These are phyloP conservation scores for Caenorhabditis latens DNA, from an alignment of 1,140 invertebrate genomes.

Conservation along the genomic window DNA sequence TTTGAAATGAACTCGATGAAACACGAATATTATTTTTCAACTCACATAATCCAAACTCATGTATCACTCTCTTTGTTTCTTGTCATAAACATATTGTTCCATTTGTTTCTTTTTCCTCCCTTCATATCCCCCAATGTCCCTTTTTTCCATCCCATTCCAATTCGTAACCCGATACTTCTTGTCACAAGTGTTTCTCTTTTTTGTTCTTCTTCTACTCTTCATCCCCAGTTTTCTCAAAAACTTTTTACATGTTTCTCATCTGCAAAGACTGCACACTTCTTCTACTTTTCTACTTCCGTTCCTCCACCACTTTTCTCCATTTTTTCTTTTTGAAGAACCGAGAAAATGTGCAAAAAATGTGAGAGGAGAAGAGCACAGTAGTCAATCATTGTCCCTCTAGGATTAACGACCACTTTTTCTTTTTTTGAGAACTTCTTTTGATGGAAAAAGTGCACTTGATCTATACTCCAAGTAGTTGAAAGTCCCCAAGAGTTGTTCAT, in stretches of 20 bases:
- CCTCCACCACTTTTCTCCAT: constrained; percentile 46
- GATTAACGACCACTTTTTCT: constrained; percentile 51
- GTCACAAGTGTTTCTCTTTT: constrained; percentile 51
- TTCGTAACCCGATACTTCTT: constrained; percentile 52
- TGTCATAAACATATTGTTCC: constrained; percentile 40
- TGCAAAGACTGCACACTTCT: neutral
- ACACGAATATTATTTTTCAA: neutral
- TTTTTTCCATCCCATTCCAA: constrained; percentile 25
- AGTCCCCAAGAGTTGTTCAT: neutral
- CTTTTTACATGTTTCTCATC: constrained; percentile 28
- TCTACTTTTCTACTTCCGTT: constrained; percentile 18
- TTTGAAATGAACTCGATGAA: neutral
- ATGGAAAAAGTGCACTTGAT: constrained; percentile 39
- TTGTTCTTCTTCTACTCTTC: neutral
- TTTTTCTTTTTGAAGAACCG: constrained; percentile 18
- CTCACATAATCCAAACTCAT: neutral
- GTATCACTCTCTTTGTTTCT: neutral
- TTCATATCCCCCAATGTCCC: constrained; percentile 8
- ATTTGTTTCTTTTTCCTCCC: neutral
- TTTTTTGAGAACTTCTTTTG: constrained; percentile 36
- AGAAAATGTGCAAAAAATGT: constrained; percentile 51
- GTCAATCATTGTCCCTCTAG: constrained; percentile 50
- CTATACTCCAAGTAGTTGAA: neutral
- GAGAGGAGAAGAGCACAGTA: constrained; percentile 27
- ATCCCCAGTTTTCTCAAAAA: neutral